Base-by-base conservation (phyloP, 2,113 vertebrate species). In the Callospermophilus lateralis region DNA sequence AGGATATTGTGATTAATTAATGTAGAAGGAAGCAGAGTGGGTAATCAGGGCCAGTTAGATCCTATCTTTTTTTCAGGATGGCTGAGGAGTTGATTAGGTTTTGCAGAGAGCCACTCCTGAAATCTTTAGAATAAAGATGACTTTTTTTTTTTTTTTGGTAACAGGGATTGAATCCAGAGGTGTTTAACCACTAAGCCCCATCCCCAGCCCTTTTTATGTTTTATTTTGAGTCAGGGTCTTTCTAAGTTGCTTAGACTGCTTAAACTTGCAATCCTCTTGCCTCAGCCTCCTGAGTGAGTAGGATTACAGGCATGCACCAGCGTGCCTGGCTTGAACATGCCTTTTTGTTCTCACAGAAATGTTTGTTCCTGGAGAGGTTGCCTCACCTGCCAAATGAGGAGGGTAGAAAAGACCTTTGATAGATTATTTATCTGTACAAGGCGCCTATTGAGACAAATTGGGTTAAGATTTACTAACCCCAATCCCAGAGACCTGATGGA, bases 291-390 rank as follows among this genome's bases (percentile, higher is more conserved):
- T 24, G 55, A 58, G 55, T 58, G 6, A 58, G 20, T 22, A 58
- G 20, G 55, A 22, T 58, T 8, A 58, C 55, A 58, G 20, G 55
- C 55, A 58, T 58, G 55, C 16, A 5, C 53, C 53, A 55, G 16
- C 1, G 1, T 55, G 55, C 17, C 55, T 55, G 17, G 17, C 19
- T 20, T 58, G 61, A 63, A 63, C 24, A 19, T 28, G 26, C 61
- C 3, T 28, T 95, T 73, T 45, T 34, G 42, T 84, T 91, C 34
- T 97, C 96, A 95, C 45, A 42, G 42, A 81, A 61, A 51, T 7
- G 13, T 68, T 39, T 83, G 77, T 88, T 79, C 12, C 63, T 34
- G 4, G 76, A 78, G 63, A 93, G 12, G 0, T 45, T 63, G 58
- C 90, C 72, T 87, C 7, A 39, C 24, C 15, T 32, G 26, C 53